These are phyloP conservation scores for Neoascia interrupta DNA, from an alignment of 2,888 invertebrate species.

Conservation along the genomic window DNA sequence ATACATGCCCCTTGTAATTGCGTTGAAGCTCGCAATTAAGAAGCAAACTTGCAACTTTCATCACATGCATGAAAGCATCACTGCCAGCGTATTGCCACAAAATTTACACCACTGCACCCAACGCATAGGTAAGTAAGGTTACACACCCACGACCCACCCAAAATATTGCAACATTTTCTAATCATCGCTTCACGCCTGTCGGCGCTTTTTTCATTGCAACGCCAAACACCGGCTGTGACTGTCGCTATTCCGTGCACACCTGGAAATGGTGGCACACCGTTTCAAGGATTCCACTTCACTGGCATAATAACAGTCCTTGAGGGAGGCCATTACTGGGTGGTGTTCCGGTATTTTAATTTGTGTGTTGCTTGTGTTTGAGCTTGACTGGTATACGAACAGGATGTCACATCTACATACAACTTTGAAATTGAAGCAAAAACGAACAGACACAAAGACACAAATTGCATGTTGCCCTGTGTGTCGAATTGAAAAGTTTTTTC, in stretches of 20 bases:
- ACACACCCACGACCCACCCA: not conserved
- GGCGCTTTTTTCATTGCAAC: constrained; percentile 15
- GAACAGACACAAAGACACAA: constrained; percentile 48
- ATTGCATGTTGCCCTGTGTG: constrained; percentile 49
- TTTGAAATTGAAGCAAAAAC: not conserved
- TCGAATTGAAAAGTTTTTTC: constrained; percentile 23
- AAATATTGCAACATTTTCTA: not conserved
- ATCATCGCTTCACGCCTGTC: not conserved
- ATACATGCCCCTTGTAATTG: not conserved
- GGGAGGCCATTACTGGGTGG: constrained; percentile 15
- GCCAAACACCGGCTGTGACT: constrained; percentile 13
- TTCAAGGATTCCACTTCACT: constrained; percentile 17
- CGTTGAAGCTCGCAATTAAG: no score
- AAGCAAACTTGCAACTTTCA: not conserved
- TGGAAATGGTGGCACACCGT: constrained; percentile 13
- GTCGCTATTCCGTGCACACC: constrained; percentile 6
- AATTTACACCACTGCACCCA: not conserved
- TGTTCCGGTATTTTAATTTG: constrained; percentile 66
- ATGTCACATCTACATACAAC: no score
- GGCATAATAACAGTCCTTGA: not conserved
- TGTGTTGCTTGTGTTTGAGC: constrained; percentile 49
- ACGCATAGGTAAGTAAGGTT: not conserved
- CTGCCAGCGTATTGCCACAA: not conserved
- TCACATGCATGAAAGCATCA: not conserved
- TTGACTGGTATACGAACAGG: not conserved